Evolutionary conservation across 1,140 invertebrate genomes (phyloP).

Genomic region (Liolophura sinensis): DNA sequence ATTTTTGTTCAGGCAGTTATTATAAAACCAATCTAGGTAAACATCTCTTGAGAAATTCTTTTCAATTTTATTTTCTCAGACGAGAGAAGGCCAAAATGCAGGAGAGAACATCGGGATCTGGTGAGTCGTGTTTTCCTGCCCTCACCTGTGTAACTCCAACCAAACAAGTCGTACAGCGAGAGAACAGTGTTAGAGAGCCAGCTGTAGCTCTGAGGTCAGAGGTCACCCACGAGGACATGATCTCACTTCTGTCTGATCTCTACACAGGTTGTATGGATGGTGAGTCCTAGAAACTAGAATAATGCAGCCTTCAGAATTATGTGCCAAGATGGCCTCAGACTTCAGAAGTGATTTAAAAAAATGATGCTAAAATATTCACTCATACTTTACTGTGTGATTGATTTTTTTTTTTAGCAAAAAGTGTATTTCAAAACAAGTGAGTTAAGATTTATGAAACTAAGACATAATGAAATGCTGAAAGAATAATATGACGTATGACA

Average conservation of each 20-base stretch:
- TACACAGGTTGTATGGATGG: constrained; percentile 54
- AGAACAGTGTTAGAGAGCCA: constrained; percentile 30
- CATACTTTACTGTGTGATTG: background rate
- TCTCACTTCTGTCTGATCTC: constrained; percentile 58
- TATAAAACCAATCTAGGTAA: too few species aligned
- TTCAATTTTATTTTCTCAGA: constrained; percentile 17
- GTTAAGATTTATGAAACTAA: too few species aligned
- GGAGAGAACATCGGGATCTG: constrained; percentile 2
- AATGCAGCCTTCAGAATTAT: too few species aligned
- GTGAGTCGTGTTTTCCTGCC: constrained; percentile 11
- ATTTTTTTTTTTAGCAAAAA: too few species aligned
- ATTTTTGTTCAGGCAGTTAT: too few species aligned
- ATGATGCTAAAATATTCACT: background rate
- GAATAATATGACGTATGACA: too few species aligned
- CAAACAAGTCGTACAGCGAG: constrained; percentile 23
- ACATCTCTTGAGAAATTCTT: background rate
- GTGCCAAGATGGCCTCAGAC: too few species aligned
- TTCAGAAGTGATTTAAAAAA: background rate
- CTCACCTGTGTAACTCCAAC: constrained; percentile 23
- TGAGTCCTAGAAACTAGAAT: constrained; percentile 11
- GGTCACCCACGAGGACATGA: constrained; percentile 54
- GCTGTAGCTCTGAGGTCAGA: constrained; percentile 21
- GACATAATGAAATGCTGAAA: too few species aligned
- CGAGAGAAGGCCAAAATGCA: constrained; percentile 27
- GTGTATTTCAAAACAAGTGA: too few species aligned